These are phyloP conservation scores for Spodoptera frugiperda DNA, from an alignment of 1,140 invertebrate genomes.

Conservation along the genomic window DNA sequence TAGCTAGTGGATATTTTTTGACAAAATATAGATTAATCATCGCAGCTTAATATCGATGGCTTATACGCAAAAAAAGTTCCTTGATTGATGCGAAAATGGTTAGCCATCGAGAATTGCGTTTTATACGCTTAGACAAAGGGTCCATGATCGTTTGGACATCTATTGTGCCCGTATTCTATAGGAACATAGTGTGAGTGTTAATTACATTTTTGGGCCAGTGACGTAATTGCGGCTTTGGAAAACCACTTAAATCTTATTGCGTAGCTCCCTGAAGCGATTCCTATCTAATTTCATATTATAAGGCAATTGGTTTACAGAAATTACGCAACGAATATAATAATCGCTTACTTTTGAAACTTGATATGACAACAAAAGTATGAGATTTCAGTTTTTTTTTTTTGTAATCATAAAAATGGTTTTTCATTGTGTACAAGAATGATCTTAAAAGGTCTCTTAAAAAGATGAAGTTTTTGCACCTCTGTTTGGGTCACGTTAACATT, in stretches of 20 bases:
- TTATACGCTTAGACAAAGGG: constrained; percentile 16
- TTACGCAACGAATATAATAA: constrained; percentile 16
- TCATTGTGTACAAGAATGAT: constrained; percentile 5
- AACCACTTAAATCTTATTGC: constrained; percentile 10
- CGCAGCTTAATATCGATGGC: constrained; percentile 43
- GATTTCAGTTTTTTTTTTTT: constrained; percentile 16
- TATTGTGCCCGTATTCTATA: constrained; percentile 1
- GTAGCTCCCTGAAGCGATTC: constrained; percentile 8
- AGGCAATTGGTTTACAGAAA: constrained; percentile 17
- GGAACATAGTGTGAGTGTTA: constrained; percentile 19
- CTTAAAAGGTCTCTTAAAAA: constrained; percentile 22
- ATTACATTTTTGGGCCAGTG: constrained; percentile 41
- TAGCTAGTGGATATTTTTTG: constrained; percentile 36
- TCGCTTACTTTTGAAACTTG: constrained; percentile 7
- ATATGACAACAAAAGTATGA: constrained; percentile 17
- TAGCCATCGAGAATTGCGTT: constrained; percentile 6
- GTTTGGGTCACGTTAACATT: not conserved
- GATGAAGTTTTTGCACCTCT: constrained; percentile 4
- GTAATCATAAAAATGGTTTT: constrained; percentile 31
- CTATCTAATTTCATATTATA: not conserved
- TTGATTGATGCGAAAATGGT: constrained; percentile 42
- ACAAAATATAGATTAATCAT: constrained; percentile 45
- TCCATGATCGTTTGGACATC: constrained; percentile 21
- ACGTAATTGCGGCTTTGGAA: constrained; percentile 18
- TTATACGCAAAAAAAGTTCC: constrained; percentile 43